Evolutionary conservation across 2,888 invertebrate genomes (phyloP).

Genomic region (Tethea ocularis): DNA sequence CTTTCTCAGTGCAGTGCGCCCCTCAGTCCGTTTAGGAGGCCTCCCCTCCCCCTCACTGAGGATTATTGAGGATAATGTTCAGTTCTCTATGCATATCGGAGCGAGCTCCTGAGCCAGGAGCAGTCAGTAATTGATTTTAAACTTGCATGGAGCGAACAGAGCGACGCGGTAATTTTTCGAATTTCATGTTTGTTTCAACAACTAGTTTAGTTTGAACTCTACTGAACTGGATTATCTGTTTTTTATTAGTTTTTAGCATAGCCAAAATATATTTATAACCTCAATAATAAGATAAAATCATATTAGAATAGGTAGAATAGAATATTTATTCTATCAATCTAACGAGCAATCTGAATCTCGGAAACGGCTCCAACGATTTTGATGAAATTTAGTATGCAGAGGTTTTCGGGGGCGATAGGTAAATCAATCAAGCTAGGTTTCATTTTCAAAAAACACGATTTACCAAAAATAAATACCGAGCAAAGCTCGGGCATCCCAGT

Average conservation of each 20-base stretch:
- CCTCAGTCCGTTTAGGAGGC: neutral
- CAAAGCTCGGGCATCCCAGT: too few species aligned
- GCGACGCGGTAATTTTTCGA: slow-evolving; percentile 9
- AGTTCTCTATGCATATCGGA: slow-evolving; percentile 11
- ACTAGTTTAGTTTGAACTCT: slow-evolving; percentile 12
- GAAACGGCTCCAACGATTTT: too few species aligned
- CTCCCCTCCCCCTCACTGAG: neutral
- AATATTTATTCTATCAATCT: too few species aligned
- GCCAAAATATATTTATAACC: too few species aligned
- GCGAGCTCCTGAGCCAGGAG: slow-evolving; percentile 8
- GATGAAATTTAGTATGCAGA: too few species aligned
- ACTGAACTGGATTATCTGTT: slow-evolving; percentile 2
- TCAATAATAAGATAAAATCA: too few species aligned
- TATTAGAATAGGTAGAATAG: too few species aligned
- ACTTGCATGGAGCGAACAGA: slow-evolving; percentile 16
- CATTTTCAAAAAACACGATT: too few species aligned
- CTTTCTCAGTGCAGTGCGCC: neutral
- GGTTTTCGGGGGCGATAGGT: too few species aligned
- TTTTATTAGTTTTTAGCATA: neutral
- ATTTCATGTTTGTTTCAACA: slow-evolving; percentile 14
- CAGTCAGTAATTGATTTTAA: slow-evolving; percentile 24
- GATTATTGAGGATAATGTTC: neutral
- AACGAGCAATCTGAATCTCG: too few species aligned
- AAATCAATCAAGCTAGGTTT: too few species aligned
- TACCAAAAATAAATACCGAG: too few species aligned